Evolutionary conservation across 2,113 vertebrate genomes (phyloP), one percentile per base, ranked within the genome.

Genomic region (Antigone vipio): DNA sequence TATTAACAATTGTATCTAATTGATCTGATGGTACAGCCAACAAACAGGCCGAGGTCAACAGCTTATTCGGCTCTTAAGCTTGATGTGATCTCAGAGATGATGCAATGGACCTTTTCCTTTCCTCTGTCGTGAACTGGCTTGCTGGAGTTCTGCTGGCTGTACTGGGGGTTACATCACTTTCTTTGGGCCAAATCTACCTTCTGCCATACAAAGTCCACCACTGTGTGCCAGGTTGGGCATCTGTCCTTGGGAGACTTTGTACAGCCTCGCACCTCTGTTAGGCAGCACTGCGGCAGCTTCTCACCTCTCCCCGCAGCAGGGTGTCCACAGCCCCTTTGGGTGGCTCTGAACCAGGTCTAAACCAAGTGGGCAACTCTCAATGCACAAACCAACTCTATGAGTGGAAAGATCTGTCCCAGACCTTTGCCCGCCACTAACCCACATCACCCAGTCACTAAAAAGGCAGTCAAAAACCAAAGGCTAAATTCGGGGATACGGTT

Each of bases 1-100:
- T 93, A 92, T 95, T 95, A 90, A 93, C 75, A 88, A 80, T 93
- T 91, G 90, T 78, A 95, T 93, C 67, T 88, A 90, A 94, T 88
- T 96, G 82, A 83, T 95, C 92, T 96, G 83, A 63, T 74, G 60
- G 14, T 78, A 60, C 44, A 87, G 64, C 34, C 75, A 88, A 88
- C 72, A 94, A 95, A 93, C 64, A 89, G 60, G 77, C 26, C 74
- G 85, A 92, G 86, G 91, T 95, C 89, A 96, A 95, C 52, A 82
- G 66, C 86, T 94, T 95, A 73, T 92, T 96, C 95, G 76, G 45
- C 74, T 95, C n/a, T 73, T 82, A 82, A 87, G 14, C 29, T 50
- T 79, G 34, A 35, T 76, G 12, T 76, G 62, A 35, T 81, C 66
- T 82, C 60, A n/a, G 44, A 64, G 44, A 45, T 16, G 34, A n/a